Evolutionary conservation across 2,888 invertebrate genomes (phyloP), one percentile per base, ranked within the genome.

Genomic region (Chymomyza amoena): DNA sequence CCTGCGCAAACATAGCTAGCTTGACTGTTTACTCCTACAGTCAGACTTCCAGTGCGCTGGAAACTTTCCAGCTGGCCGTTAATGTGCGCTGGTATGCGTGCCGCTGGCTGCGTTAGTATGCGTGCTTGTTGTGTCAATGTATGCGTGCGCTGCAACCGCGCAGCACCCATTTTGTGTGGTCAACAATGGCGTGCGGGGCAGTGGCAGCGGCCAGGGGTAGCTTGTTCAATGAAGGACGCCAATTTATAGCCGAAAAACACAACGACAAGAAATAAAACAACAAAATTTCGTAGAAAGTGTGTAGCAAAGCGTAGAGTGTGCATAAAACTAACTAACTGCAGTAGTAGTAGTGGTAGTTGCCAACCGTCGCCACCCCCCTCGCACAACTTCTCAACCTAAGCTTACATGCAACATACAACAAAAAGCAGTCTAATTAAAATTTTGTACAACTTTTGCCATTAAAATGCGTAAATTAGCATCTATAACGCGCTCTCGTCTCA

Each of bases 171-270:
- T 88, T 82, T 80, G 79, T 78, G 74, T 73, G 70, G 76, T 68
- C 65, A 61, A 62, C 32, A 7, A 52, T 15, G 52, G 9, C 15
- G 13, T 15, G 59, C 63, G 10, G 39, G 64, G 28, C 50, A 68
- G n/a, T 25, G 52, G 61, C 56, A 39, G 9, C 13, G 13, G 13
- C 39, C 4, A 6, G 63, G 59, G 61, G 62, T 68, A 72, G 72
- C 77, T 79, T 72, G 77, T 87, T 90, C 84, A 90, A 91, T 90
- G 91, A 90, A 91, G 91, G 90, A 91, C 86, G 91, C 91, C 91
- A 91, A 91, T 91, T 89, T 88, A 89, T 89, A 74, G 80, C 65
- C 70, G 28, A 73, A 77, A 79, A 78, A 72, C n/a, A 65, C 9
- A 57, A 57, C 7, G 25, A 13, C 15, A 57, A 28, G 25, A 13